Base-by-base conservation (phyloP, 2,888 invertebrate species). In the Chelonus formosanus region DNA sequence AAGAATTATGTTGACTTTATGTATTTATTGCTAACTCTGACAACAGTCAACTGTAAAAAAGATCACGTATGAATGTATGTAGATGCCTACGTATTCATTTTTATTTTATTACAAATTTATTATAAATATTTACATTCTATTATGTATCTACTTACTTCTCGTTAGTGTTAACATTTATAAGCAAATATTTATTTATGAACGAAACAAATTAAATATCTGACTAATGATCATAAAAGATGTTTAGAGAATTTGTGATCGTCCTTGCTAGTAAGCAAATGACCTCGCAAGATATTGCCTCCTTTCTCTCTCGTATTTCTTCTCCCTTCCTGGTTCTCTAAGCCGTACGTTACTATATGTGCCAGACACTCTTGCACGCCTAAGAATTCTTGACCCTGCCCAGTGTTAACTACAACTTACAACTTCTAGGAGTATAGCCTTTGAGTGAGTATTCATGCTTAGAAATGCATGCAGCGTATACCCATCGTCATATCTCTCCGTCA, bases 321-420 rank as follows among this genome's bases (percentile, higher is more conserved):
- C 50, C 76, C 76, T 73, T 70, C 70, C 74, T 72, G 66, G 76
- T 73, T 54, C 77, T 77, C 75, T 74, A 75, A 76, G 74, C 74
- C 70, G 73, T 67, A 64, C 67, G 70, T 70, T 73, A 71, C 79
- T 72, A 76, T 75, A 73, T 76, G 75, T 76, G 73, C 74, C 74
- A 76, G 74, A 76, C 75, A 71, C 74, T 74, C 77, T 74, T 74
- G 70, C 74, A 73, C 76, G 72, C 77, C 78, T 75, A 78, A 75
- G 78, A 79, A 81, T 81, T 79, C 76, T 76, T 77, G 75, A 79
- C 76, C 77, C 77, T 78, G 76, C 80, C 79, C 76, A 76, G 79
- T 44, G 50, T 31, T 35, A 36, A 60, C 63, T 50, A 40, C 50
- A 56, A 50, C 62, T 65, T 60, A 67, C 65, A 47, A 63, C 62